A percentile compares a stretch with the other conserved stretches of the same genome.
These are phyloP conservation scores for Cotesia vestalis DNA, from an alignment of 1,140 invertebrate genomes.

Conservation along the genomic window DNA sequence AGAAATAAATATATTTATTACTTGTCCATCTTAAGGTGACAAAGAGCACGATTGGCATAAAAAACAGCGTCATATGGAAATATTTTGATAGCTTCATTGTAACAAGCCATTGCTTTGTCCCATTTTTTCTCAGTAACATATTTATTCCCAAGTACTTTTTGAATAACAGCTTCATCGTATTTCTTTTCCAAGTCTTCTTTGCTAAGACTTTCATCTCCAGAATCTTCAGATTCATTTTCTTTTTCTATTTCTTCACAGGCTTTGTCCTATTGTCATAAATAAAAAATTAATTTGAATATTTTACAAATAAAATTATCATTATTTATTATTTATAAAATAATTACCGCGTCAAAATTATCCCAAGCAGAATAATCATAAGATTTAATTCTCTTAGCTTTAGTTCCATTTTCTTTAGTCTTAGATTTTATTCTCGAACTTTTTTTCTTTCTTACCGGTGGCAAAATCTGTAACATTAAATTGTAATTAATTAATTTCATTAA, in stretches of 20 bases:
- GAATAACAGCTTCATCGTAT: slow-evolving; percentile 58
- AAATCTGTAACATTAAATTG: slow-evolving; percentile 43
- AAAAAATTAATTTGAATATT: slow-evolving; percentile 14
- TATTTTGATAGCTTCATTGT: slow-evolving; percentile 79
- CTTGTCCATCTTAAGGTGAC: slow-evolving; percentile 85
- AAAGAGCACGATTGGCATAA: slow-evolving; percentile 88
- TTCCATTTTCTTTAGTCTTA: slow-evolving; percentile 40
- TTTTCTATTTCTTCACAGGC: slow-evolving; percentile 76
- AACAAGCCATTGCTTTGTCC: slow-evolving; percentile 81
- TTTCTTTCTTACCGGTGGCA: slow-evolving; percentile 69
- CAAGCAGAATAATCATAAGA: slow-evolving; percentile 76
- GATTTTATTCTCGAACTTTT: slow-evolving; percentile 33
- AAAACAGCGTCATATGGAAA: slow-evolving; percentile 83
- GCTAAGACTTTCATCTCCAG: slow-evolving; percentile 67
- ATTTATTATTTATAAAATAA: slow-evolving; percentile 40
- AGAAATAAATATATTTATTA: slow-evolving; percentile 54
- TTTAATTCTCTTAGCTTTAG: slow-evolving; percentile 60
- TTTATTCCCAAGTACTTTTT: slow-evolving; percentile 78
- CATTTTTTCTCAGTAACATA: slow-evolving; percentile 82
- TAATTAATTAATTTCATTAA: no score
- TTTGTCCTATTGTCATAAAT: slow-evolving; percentile 68
- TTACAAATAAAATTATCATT: slow-evolving; percentile 13
- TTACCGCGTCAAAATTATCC: slow-evolving; percentile 85
- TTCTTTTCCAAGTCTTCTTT: slow-evolving; percentile 71
- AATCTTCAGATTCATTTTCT: slow-evolving; percentile 65